Base-by-base conservation (phyloP, 2,888 invertebrate genomes). In the Odontomyia ornata region DNA sequence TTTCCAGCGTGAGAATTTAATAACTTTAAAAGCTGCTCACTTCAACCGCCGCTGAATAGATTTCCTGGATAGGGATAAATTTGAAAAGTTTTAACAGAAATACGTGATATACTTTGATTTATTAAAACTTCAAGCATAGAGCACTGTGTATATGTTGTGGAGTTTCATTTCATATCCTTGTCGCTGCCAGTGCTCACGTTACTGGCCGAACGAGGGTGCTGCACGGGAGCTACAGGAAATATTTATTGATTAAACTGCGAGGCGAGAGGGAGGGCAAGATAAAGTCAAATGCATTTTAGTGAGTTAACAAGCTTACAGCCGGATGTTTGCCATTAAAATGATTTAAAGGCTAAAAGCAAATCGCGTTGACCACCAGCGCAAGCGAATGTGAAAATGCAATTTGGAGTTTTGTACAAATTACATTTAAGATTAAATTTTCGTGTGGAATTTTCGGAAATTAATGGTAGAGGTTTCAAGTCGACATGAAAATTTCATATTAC, bases 61-160 rank as follows among this genome's bases (percentile, higher is more conserved):
- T 60, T 73, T 73, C 13, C 36, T 5, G 57, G 25, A 18, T 11
- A 23, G 73, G 57, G 23, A 36, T 60, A 60, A 73, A 60, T 73
- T 73, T 73, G 73, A 73, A 73, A 73, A 73, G 73, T 73, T 73
- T 73, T 60, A 56, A 57, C 43, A 73, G 73, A 57, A 73, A 21
- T 57, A 73, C 73, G 73, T 73, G 73, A 36, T 57, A 46, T 73
- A 73, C 30, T 57, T 57, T 73, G 73, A 73, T 73, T 73, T 73
- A 73, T 73, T 73, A 36, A 73, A 73, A 36, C 57, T 73, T 11
- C n/a, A 28, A 30, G 11, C 27, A 36, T 23, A 0, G 60, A 28
- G 36, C 23, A 4, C 25, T 60, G 9, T 15, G 9, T 60, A 13
- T 1, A 60, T 23, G 15, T 60, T 21, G 60, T 13, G 15, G 21